Percentiles rank a stretch among this genome's conserved stretches.
These are phyloP conservation scores for Erebia palarica DNA, from an alignment of 2,888 invertebrate species.

Conservation along the genomic window DNA sequence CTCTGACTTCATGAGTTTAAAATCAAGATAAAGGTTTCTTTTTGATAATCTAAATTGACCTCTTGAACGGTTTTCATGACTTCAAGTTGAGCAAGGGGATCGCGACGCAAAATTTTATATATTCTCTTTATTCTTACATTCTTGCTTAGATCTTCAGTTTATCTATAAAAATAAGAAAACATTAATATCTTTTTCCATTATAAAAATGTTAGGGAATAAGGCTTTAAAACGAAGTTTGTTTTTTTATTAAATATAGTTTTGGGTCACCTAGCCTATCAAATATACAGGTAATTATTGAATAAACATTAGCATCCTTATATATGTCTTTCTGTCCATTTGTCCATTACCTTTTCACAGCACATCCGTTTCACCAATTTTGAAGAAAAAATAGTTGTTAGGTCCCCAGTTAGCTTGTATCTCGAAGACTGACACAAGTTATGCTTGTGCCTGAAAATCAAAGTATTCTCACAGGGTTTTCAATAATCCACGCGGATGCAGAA, in stretches of 20 bases:
- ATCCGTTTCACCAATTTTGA: too few relatives aligned
- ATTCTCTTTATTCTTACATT: background rate
- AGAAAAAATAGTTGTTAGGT: too few relatives aligned
- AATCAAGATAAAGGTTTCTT: background rate
- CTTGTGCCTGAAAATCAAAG: too few relatives aligned
- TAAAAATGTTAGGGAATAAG: background rate
- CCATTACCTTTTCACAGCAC: too few relatives aligned
- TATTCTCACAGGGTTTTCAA: too few relatives aligned
- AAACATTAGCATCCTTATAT: too few relatives aligned
- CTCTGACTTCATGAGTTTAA: background rate
- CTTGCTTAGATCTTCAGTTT: constrained; percentile 3
- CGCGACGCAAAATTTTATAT: background rate
- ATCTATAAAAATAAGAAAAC: constrained; percentile 2
- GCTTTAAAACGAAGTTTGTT: background rate
- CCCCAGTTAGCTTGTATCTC: too few relatives aligned
- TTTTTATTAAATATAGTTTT: background rate
- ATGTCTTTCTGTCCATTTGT: too few relatives aligned
- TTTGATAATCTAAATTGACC: background rate
- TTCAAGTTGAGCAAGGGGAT: background rate
- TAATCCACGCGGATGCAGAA: too few relatives aligned
- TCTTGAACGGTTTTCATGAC: background rate
- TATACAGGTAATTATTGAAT: too few relatives aligned
- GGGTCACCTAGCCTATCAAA: too few relatives aligned
- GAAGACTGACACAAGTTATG: too few relatives aligned
- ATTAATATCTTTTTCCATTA: background rate